A percentile compares a stretch with the other conserved stretches of the same genome.
Conservation (phyloP, 2,113 vertebrate species). For the Ursus arctos region DNA sequence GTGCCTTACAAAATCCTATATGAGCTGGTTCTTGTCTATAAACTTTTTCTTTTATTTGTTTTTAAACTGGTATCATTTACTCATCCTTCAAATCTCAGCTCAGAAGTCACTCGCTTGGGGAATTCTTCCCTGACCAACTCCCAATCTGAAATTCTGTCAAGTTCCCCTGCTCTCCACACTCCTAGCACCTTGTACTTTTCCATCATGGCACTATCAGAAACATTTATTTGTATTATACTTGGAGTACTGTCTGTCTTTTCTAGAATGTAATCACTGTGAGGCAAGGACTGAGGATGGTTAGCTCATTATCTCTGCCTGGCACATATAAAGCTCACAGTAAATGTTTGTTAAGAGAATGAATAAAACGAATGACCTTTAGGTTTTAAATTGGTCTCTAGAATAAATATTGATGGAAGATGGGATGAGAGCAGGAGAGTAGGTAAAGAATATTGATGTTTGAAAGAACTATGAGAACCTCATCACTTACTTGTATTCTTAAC, state of each 20-base stretch:
- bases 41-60: not conserved
- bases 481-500: constrained; percentile 46
- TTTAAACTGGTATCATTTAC: not conserved
- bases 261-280: constrained; percentile 38
- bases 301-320: constrained; percentile 40
- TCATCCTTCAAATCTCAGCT: constrained; percentile 18
- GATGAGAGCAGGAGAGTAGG: constrained; percentile 1
- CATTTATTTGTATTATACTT: constrained; percentile 10
- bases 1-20: not conserved
- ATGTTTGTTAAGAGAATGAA: constrained; percentile 66
- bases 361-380: constrained; percentile 57
- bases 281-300: constrained; percentile 8
- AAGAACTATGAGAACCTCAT: constrained; percentile 50
- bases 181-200: not conserved
- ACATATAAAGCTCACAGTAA: constrained; percentile 33
- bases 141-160: not conserved
- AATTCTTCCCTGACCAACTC: not conserved
- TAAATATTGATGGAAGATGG: constrained; percentile 64
- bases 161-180: not conserved
- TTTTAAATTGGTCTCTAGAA: constrained; percentile 65
- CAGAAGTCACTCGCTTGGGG: not conserved
- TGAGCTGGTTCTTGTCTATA: not conserved
- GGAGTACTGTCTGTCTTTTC: constrained; percentile 23
- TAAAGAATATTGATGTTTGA: constrained; percentile 52
- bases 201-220: not conserved